phyloP scores from a whole-genome alignment of 2,797 vertebrate genomes.

The Pteropus rufus region DNA sequence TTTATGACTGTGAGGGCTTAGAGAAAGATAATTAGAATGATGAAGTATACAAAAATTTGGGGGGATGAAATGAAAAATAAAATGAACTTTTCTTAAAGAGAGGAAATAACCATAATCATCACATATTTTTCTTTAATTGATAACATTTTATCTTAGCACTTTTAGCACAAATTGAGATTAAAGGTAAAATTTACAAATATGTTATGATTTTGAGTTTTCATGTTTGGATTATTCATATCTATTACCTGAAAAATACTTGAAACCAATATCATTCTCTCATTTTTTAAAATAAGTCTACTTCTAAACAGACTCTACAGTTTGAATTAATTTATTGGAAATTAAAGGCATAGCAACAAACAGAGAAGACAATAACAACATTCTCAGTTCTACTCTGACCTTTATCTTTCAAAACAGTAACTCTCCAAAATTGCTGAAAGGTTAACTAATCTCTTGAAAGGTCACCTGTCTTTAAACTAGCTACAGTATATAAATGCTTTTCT shows the following conservation, averaged over 20 bases:
- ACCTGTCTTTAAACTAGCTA: constrained; percentile 85
- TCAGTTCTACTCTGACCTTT: constrained; percentile 83
- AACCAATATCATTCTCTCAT: not conserved
- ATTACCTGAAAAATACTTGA: not conserved
- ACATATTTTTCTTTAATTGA: not conserved
- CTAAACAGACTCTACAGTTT: not conserved
- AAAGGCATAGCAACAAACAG: constrained; percentile 39
- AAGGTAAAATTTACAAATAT: not conserved
- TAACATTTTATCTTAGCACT: not conserved
- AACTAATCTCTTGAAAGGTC: constrained; percentile 87
- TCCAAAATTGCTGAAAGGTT: constrained; percentile 86
- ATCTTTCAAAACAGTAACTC: constrained; percentile 84
- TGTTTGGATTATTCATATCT: not conserved
- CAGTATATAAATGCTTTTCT: constrained; percentile 79
- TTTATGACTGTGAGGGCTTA: not conserved
- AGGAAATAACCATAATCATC: not conserved
- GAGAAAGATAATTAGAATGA: not conserved
- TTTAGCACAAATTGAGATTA: not conserved
- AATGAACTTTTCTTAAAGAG: not conserved
- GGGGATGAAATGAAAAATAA: not conserved
- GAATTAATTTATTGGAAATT: constrained; percentile 60
- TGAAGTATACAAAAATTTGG: not conserved
- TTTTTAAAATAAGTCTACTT: not conserved
- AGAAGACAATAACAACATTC: constrained; percentile 74
- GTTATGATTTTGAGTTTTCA: not conserved